Evolutionary conservation across 2,888 invertebrate species (phyloP), one percentile per base, ranked within the genome.

Genomic region (Habroteleia sp.): DNA sequence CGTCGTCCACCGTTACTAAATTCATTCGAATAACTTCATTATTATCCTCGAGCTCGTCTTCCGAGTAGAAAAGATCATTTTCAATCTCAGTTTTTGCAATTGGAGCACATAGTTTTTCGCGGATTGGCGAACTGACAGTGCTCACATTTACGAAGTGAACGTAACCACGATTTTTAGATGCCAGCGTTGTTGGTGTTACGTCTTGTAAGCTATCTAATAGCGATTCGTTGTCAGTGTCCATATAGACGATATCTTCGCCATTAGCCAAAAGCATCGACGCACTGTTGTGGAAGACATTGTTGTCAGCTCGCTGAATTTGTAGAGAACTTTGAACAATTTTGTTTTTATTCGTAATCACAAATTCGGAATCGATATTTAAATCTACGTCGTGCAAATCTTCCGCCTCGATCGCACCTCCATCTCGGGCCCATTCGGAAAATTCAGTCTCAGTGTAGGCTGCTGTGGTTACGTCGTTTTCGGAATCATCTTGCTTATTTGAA

Each of bases 361-460:
- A 83, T 77, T 90, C 90, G 0, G 91, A 90, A 81, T 91, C 91
- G 0, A 92, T 89, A 29, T 90, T 91, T 78, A 92, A 91, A 66
- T 93, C 93, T 42, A 91, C 91, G 76, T 93, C 93, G 31, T 92
- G 92, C 62, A 94, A 91, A 84, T 95, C 94, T 80, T 95, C 95
- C 0, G 94, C 92, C 0, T 93, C 94, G 8, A 87, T 82, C 3
- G 83, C 88, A 31, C 92, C 93, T 77, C 93, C 94, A 82, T 96
- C 96, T 1, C 94, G 92, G 0, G 95, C 95, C 96, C 96, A 96
- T 85, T 96, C 96, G 0, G 95, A 96, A n/a, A 96, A 89, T 84
- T 96, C 96, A 0, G 96, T 96, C 87, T 96, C 96, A 0, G 96
- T 95, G 6, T 95, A 89, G 1, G 93, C 94, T 0, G 94, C 92